A percentile compares a stretch with the other conserved stretches of the same genome.
Evolutionary conservation across 2,797 vertebrate species (phyloP).

Genomic region (Danio tinwini): DNA sequence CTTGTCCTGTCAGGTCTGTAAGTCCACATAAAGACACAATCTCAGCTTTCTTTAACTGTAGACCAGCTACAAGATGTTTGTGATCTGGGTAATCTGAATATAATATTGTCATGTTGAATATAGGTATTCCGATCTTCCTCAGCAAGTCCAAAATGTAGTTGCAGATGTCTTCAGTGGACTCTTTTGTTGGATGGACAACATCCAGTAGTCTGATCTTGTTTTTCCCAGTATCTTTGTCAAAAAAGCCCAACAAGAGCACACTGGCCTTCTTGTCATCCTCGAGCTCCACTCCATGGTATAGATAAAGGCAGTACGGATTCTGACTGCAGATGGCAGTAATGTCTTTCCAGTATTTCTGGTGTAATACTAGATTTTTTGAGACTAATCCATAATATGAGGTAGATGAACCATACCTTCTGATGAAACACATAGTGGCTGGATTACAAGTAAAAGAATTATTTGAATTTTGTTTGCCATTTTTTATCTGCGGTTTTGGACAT

Average conservation of each 20-base stretch:
- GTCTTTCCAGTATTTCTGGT: slow-evolving; percentile 51
- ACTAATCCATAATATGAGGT: slow-evolving; percentile 18
- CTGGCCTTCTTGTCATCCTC: slow-evolving; percentile 43
- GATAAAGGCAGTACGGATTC: slow-evolving; percentile 74
- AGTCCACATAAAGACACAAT: slow-evolving; percentile 69
- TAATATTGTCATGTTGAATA: slow-evolving; percentile 69
- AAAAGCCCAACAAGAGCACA: slow-evolving; percentile 72
- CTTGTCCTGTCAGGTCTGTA: slow-evolving; percentile 59
- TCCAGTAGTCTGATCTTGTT: slow-evolving; percentile 65
- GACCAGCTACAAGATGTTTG: slow-evolving; percentile 41
- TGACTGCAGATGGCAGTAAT: slow-evolving; percentile 53
- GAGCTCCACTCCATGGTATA: slow-evolving; percentile 67
- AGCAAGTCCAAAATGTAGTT: slow-evolving; percentile 59
- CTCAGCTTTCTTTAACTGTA: slow-evolving; percentile 59
- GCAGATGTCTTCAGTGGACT: slow-evolving; percentile 25
- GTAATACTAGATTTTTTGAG: slow-evolving; percentile 31
- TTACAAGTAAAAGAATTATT: slow-evolving; percentile 40
- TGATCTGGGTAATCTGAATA: slow-evolving; percentile 66
- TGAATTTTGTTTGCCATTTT: slow-evolving; percentile 3
- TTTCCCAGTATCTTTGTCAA: slow-evolving; percentile 58
- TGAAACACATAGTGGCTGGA: slow-evolving; percentile 41
- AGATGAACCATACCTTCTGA: slow-evolving; percentile 42
- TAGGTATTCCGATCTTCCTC: slow-evolving; percentile 50
- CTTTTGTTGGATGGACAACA: slow-evolving; percentile 56
- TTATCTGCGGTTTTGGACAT: slow-evolving; percentile 4